phyloP scores from a whole-genome alignment of 2,888 invertebrate species.

The Salpingus planirostris region DNA sequence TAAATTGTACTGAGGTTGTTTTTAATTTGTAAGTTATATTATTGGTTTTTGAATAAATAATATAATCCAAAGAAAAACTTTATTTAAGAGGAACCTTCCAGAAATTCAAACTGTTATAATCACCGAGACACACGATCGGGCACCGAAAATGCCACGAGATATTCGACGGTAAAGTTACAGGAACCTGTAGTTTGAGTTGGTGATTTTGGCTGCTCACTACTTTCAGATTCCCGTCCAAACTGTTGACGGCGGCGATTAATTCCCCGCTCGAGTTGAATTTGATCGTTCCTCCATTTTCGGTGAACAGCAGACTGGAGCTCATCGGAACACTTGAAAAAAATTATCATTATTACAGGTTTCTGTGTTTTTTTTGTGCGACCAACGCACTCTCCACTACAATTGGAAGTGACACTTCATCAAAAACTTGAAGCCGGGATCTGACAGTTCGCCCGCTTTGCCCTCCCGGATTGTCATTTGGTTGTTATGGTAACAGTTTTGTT shows the following conservation, averaged over 20 bases:
- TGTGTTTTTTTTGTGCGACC: too few relatives aligned
- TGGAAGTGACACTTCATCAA: too few relatives aligned
- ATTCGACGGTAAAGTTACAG: slow-evolving; percentile 49
- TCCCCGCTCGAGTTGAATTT: slow-evolving; percentile 56
- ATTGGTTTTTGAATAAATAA: slow-evolving; percentile 43
- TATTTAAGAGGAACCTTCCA: slow-evolving; percentile 43
- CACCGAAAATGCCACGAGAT: slow-evolving; percentile 55
- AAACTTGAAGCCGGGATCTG: too few relatives aligned
- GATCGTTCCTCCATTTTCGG: slow-evolving; percentile 53
- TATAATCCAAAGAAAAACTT: slow-evolving; percentile 9
- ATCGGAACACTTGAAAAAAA: slow-evolving; percentile 47
- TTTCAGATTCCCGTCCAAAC: slow-evolving; percentile 57
- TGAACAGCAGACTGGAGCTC: slow-evolving; percentile 51
- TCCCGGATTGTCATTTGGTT: too few relatives aligned
- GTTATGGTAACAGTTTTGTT: too few relatives aligned
- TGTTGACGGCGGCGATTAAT: slow-evolving; percentile 57
- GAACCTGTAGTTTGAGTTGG: slow-evolving; percentile 46
- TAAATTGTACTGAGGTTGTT: slow-evolving; percentile 44
- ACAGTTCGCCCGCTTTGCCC: too few relatives aligned
- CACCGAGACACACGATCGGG: slow-evolving; percentile 52
- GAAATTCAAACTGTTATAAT: slow-evolving; percentile 51
- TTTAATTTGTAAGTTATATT: slow-evolving; percentile 43
- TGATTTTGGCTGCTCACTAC: slow-evolving; percentile 52
- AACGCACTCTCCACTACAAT: too few relatives aligned
- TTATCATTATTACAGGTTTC: slow-evolving; percentile 7